Percentiles rank a stretch among this genome's conserved stretches.
Conservation (phyloP, 64 coral and sea anemone species). For the Orbicella faveolata region DNA sequence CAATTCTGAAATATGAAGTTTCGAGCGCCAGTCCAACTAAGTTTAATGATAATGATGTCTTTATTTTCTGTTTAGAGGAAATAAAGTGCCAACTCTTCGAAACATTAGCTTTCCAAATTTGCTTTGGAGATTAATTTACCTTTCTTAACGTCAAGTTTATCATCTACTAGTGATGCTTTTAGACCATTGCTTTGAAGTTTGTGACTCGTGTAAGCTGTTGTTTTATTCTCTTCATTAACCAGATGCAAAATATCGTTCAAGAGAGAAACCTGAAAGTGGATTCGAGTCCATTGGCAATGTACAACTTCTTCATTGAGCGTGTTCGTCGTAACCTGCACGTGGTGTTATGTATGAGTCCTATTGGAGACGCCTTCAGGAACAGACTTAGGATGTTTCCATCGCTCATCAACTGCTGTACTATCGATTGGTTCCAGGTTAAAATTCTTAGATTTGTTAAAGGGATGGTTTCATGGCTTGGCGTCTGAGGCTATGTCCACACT, state of each 20-base stretch:
- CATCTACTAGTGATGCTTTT: no score
- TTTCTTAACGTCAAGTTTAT: no score
- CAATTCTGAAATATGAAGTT: no score
- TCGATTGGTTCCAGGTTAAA: slow-evolving; percentile 96
- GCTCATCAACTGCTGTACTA: slow-evolving; percentile 97
- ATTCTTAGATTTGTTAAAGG: neutral
- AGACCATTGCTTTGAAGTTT: neutral
- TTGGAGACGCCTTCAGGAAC: slow-evolving; percentile 95
- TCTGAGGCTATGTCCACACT: no score
- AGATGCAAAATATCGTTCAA: slow-evolving; percentile 96
- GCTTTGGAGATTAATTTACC: no score
- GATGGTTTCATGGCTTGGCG: no score
- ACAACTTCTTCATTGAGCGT: slow-evolving; percentile 95
- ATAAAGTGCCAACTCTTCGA: no score
- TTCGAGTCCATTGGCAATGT: slow-evolving; percentile 96
- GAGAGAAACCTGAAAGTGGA: slow-evolving; percentile 92
- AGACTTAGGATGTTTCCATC: slow-evolving; percentile 95
- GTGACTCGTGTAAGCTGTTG: no score
- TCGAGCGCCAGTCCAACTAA: no score
- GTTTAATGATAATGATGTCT: no score
- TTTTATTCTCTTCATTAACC: neutral
- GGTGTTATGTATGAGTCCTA: slow-evolving; percentile 94
- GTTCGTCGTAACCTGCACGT: slow-evolving; percentile 90
- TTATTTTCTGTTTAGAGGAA: no score
- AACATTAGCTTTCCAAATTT: no score